Conservation (phyloP, 2,113 vertebrate genomes). For the Pteronura brasiliensis region DNA sequence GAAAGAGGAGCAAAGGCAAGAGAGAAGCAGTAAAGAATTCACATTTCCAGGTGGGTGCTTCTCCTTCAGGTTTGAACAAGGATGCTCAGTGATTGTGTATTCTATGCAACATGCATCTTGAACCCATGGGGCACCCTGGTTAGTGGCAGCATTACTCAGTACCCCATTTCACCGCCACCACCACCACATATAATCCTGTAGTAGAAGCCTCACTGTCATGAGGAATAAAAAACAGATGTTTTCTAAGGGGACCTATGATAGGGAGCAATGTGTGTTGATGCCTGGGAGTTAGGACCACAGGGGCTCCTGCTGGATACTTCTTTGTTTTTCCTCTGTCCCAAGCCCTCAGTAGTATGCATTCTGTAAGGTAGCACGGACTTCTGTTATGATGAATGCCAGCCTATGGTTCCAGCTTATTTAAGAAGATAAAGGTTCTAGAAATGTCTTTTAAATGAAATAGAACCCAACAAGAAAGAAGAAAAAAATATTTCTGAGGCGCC, state of each 20-base stretch:
- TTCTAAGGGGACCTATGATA: neutral
- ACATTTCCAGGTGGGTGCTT: neutral
- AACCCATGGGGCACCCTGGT: neutral
- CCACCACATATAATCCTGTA: neutral
- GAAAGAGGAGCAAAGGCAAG: neutral
- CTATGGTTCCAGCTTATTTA: neutral
- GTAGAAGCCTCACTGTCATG: neutral
- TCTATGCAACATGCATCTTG: rapidly evolving
- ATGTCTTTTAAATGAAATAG: neutral
- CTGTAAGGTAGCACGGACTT: neutral
- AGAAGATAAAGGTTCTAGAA: neutral
- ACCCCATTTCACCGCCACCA: rapidly evolving
- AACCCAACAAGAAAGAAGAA: neutral
- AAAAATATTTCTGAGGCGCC: neutral
- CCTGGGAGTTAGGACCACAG: neutral
- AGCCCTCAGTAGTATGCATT: neutral
- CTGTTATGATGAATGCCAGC: neutral
- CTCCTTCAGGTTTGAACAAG: neutral
- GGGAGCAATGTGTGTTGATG: neutral
- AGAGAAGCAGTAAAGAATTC: neutral
- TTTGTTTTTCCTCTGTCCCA: neutral
- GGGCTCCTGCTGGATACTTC: neutral
- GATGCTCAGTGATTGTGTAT: neutral
- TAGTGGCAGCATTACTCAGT: neutral
- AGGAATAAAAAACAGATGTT: neutral